These are phyloP conservation scores for Tenebrio molitor DNA, from an alignment of 1,140 invertebrate species.

Conservation along the genomic window DNA sequence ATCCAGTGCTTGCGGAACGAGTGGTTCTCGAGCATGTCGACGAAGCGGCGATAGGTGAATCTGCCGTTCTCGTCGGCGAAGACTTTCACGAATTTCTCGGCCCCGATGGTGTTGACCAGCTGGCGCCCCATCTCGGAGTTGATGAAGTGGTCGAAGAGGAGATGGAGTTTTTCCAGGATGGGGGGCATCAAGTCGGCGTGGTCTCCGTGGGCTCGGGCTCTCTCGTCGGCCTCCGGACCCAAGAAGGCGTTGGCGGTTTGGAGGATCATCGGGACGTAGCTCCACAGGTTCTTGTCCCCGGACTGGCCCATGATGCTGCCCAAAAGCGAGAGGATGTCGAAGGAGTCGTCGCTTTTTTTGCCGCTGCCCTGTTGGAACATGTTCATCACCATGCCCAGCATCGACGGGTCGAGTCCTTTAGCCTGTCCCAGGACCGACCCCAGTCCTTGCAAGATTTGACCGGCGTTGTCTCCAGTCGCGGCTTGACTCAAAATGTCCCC, in stretches of 20 bases:
- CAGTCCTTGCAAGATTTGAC: slow-evolving; percentile 66
- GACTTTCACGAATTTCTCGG: slow-evolving; percentile 74
- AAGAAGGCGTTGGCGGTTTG: slow-evolving; percentile 71
- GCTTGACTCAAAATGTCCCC: slow-evolving; percentile 56
- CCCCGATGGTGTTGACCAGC: slow-evolving; percentile 79
- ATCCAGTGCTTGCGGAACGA: slow-evolving; percentile 84
- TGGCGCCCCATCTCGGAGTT: slow-evolving; percentile 82
- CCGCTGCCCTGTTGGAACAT: slow-evolving; percentile 57
- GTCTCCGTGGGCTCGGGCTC: slow-evolving; percentile 76
- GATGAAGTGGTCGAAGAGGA: slow-evolving; percentile 84
- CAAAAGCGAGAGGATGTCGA: slow-evolving; percentile 52
- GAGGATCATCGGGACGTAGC: slow-evolving; percentile 76
- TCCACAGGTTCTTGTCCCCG: slow-evolving; percentile 69
- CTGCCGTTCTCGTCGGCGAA: slow-evolving; percentile 77
- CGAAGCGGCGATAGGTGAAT: slow-evolving; percentile 78
- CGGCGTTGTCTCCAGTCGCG: slow-evolving; percentile 52
- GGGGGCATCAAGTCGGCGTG: slow-evolving; percentile 81
- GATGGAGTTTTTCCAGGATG: slow-evolving; percentile 78
- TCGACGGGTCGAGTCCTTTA: slow-evolving; percentile 64
- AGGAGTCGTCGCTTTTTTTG: slow-evolving; percentile 41
- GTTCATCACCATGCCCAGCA: slow-evolving; percentile 67
- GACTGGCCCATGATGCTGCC: slow-evolving; percentile 52
- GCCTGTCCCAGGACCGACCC: slow-evolving; percentile 61
- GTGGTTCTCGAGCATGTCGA: slow-evolving; percentile 83
- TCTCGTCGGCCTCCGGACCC: slow-evolving; percentile 69